Evolutionary conservation across 1,140 invertebrate genomes (phyloP).

Genomic region (Anastrepha ludens): DNA sequence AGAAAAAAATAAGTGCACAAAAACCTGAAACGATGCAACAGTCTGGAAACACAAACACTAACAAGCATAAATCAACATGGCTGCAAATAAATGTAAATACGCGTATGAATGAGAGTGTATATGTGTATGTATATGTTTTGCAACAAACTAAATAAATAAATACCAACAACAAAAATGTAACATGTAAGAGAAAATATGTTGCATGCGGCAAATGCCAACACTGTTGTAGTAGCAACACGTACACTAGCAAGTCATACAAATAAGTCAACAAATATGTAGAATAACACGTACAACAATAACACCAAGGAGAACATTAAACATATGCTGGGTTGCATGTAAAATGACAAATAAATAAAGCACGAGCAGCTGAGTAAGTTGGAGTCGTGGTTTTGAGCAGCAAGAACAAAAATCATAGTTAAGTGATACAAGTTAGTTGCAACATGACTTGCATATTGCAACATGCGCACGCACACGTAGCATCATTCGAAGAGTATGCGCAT

Average conservation of each 20-base stretch:
- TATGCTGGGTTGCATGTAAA: conserved; percentile 2
- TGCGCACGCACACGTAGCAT: not conserved
- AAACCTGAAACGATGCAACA: conserved; percentile 17
- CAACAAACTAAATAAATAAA: conserved; percentile 26
- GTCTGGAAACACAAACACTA: conserved; percentile 43
- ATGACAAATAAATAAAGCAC: conserved; percentile 41
- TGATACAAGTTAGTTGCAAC: conserved; percentile 29
- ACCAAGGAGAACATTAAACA: not conserved
- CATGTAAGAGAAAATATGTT: conserved; percentile 18
- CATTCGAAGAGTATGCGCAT: not conserved
- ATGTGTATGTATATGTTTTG: not conserved
- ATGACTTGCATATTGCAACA: conserved; percentile 17
- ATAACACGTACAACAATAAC: not conserved
- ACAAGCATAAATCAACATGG: conserved; percentile 30
- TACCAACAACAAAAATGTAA: not conserved
- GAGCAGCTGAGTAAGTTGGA: not conserved
- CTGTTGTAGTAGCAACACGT: not conserved
- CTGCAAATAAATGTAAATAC: conserved; percentile 10
- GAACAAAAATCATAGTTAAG: conserved; percentile 17
- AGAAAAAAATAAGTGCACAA: not conserved
- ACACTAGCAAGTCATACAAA: not conserved
- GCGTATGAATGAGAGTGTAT: not conserved
- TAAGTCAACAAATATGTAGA: not conserved
- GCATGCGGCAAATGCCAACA: conserved; percentile 16
- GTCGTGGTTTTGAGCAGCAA: conserved; percentile 12